Evolutionary conservation across 2,797 vertebrate genomes (phyloP).

Genomic region (Microhierax caerulescens): DNA sequence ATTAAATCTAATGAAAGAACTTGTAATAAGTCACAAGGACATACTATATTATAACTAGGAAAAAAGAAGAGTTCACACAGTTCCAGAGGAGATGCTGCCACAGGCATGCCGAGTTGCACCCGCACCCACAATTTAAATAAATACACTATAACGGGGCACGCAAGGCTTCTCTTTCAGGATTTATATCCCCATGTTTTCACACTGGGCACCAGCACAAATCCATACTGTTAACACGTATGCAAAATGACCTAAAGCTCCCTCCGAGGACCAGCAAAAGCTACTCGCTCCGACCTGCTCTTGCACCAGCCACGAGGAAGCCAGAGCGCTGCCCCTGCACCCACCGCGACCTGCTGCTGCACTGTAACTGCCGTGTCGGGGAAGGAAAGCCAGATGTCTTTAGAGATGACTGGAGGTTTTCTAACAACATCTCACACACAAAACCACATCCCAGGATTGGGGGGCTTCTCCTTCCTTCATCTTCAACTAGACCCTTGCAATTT

Average conservation of each 20-base stretch:
- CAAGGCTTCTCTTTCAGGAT: not conserved
- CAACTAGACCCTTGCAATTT: not conserved
- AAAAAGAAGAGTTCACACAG: not conserved
- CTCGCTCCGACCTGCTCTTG: rapidly evolving
- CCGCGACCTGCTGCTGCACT: rapidly evolving
- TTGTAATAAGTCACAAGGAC: not conserved
- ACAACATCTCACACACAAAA: not conserved
- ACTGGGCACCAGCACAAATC: not conserved
- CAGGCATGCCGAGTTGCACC: rapidly evolving
- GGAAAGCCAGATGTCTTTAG: not conserved
- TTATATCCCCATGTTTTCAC: rapidly evolving
- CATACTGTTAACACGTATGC: rapidly evolving
- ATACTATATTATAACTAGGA: not conserved
- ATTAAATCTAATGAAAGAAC: slow-evolving; percentile 22
- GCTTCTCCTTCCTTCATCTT: not conserved
- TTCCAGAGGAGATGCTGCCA: not conserved
- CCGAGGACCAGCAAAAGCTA: not conserved
- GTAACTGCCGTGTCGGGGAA: rapidly evolving
- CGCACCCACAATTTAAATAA: not conserved
- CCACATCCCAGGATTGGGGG: not conserved
- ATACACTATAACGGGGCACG: rapidly evolving
- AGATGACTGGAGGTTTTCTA: not conserved
- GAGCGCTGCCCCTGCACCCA: not conserved
- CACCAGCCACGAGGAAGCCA: rapidly evolving
- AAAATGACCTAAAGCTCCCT: not conserved